Percentiles rank a stretch among this genome's conserved stretches.
Conservation (phyloP, 2,888 invertebrate genomes). For the Adela reaumurella region DNA sequence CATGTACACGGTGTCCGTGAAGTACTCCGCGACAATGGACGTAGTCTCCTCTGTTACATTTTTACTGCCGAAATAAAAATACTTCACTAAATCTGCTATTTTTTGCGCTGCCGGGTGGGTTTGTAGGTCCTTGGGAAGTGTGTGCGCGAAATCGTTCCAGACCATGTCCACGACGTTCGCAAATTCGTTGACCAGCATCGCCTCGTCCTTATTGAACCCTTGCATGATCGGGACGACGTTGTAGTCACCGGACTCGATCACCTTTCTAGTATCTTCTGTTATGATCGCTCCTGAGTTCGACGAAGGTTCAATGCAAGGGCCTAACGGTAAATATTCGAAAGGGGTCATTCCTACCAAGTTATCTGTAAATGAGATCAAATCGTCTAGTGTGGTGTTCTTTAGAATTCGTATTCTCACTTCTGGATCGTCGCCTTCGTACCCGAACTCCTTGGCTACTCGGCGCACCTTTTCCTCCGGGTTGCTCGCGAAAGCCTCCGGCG, state of each 20-base stretch:
- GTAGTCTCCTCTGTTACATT: not conserved
- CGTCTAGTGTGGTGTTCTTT: constrained; percentile 1
- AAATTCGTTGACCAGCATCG: constrained; percentile 1
- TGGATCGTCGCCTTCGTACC: constrained; percentile 3
- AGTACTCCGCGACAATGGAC: not conserved
- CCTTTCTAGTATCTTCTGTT: constrained; percentile 9
- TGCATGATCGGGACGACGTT: constrained; percentile 8
- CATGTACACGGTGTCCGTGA: not conserved
- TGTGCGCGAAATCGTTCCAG: not conserved
- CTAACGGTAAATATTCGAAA: constrained; percentile 5
- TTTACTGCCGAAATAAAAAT: constrained; percentile 1
- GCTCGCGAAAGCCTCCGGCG: constrained; percentile 6
- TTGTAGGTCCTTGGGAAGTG: not conserved
- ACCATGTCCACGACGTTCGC: not conserved
- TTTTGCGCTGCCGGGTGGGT: not conserved
- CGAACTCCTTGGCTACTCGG: constrained; percentile 40
- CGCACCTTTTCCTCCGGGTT: constrained; percentile 8
- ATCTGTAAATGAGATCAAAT: constrained; percentile 4
- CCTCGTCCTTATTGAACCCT: constrained; percentile 9
- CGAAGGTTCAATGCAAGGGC: constrained; percentile 5
- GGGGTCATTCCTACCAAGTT: constrained; percentile 4
- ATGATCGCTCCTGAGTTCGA: constrained; percentile 9
- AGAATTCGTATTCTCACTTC: constrained; percentile 4
- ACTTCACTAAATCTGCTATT: constrained; percentile 1
- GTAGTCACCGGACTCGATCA: constrained; percentile 8